Conservation (phyloP, 1,140 invertebrate species). For the Cotesia typhae region DNA sequence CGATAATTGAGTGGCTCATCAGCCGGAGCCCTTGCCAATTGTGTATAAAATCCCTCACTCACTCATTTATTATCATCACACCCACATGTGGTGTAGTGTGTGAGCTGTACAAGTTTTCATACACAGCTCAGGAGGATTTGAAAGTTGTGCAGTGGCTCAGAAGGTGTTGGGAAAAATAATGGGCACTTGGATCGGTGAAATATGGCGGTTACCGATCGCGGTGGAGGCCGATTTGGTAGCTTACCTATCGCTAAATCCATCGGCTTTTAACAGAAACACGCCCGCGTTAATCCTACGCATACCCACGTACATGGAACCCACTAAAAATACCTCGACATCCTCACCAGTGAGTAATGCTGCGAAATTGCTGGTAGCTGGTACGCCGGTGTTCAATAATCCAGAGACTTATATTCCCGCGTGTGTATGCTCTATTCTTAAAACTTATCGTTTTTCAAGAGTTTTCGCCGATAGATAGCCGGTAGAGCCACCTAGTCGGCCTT, state of each 20-base stretch:
- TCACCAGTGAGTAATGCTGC: not conserved
- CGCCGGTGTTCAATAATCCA: too few species aligned
- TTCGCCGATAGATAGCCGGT: slow-evolving; percentile 1
- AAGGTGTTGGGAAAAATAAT: slow-evolving; percentile 12
- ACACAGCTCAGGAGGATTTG: not conserved
- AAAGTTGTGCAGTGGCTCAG: slow-evolving; percentile 6
- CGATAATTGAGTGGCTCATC: not conserved
- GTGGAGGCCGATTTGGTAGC: slow-evolving; percentile 28
- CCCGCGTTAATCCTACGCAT: slow-evolving; percentile 35
- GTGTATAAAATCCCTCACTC: not conserved
- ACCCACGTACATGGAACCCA: slow-evolving; percentile 15
- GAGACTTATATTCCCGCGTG: not conserved
- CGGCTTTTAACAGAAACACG: slow-evolving; percentile 34
- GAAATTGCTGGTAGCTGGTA: not conserved
- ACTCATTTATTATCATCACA: too few species aligned
- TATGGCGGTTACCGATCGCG: slow-evolving; percentile 7
- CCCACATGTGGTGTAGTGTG: too few species aligned
- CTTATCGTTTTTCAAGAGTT: not conserved
- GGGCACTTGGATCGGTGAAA: slow-evolving; percentile 23
- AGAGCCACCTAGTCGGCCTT: slow-evolving; percentile 26
- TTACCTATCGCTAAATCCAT: slow-evolving; percentile 34
- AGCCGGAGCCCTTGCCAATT: not conserved
- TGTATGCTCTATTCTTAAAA: slow-evolving; percentile 16
- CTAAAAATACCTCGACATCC: slow-evolving; percentile 4
- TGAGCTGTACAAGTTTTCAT: not conserved